Evolutionary conservation across 2,888 invertebrate species (phyloP), one percentile per base, ranked within the genome.

Genomic region (Eupeodes latifasciatus): DNA sequence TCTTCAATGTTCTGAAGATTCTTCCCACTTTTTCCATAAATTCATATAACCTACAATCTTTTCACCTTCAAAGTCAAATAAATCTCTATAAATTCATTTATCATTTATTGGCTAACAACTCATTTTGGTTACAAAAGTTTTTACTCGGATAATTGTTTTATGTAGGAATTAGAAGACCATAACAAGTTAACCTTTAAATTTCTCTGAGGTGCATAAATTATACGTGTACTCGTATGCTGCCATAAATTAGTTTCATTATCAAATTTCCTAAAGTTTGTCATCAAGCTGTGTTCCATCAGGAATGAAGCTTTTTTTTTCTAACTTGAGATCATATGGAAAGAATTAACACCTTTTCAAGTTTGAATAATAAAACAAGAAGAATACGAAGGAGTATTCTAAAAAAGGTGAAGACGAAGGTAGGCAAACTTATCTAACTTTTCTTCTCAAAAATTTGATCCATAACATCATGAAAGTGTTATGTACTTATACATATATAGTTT

Each of bases 211-310:
- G n/a, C 61, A 36, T 59, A 14, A 19, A 47, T 64, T 47, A 40
- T 40, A 27, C 27, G 14, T 14, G 4, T 12, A 57, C 4, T 34
- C 34, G 27, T n/a, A 19, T 27, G 19, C 64, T 27, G 27, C 71
- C 71, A 19, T 44, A 72, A 12, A 72, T 72, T 72, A 72, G 71
- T 47, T 57, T 57, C 19, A 57, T 57, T 72, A 72, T 72, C 57
- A 59, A 72, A 72, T 47, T 72, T 47, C 72, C 47, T 19, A 34
- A 72, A 72, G 53, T 59, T 59, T 57, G 57, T 16, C 72, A 27
- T 66, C 47, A 40, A 62, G 16, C 16, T 66, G 14, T 66, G 40
- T 9, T 3, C 27, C 27, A 27, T 27, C 27, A 47, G 47, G 19
- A 57, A 44, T 69, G 6, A 51, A 51, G n/a, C 57, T 57, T 47